These are phyloP conservation scores for Cataglyphis livida DNA, from an alignment of 2,888 invertebrate genomes.

Conservation along the genomic window DNA sequence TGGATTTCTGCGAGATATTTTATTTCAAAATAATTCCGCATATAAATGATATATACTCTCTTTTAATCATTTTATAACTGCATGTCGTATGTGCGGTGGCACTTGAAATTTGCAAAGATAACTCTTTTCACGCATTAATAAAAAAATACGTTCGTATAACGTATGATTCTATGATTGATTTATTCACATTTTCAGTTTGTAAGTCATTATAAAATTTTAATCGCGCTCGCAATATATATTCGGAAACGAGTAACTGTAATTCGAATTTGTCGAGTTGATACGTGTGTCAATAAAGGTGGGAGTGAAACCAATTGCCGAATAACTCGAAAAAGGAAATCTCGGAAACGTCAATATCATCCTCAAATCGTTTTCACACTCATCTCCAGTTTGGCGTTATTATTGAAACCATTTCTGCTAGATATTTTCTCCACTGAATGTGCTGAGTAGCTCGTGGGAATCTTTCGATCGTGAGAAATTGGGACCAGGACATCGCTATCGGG, in stretches of 20 bases:
- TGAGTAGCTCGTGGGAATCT: constrained; percentile 56
- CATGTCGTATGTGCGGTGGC: neutral
- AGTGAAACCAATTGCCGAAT: constrained; percentile 26
- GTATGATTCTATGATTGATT: neutral
- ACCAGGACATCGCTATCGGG: constrained; percentile 62
- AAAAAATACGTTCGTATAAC: neutral
- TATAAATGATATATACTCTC: neutral
- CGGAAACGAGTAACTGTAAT: constrained; percentile 34
- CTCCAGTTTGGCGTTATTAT: constrained; percentile 47
- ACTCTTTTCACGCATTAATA: neutral
- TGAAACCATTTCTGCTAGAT: constrained; percentile 41
- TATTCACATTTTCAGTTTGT: neutral
- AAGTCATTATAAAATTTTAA: neutral
- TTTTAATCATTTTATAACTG: neutral
- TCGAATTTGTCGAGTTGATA: constrained; percentile 21
- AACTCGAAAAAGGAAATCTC: constrained; percentile 36
- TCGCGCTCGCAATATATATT: neutral
- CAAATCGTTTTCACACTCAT: constrained; percentile 23
- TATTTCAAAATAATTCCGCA: neutral
- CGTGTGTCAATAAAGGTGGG: constrained; percentile 9
- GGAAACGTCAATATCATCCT: constrained; percentile 25
- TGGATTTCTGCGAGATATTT: neutral
- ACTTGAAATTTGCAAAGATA: neutral
- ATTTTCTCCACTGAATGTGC: constrained; percentile 44
- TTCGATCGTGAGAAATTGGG: constrained; percentile 73